These are phyloP conservation scores for Ostrea denselamellosa DNA, from an alignment of 1,140 invertebrate species.

Conservation along the genomic window DNA sequence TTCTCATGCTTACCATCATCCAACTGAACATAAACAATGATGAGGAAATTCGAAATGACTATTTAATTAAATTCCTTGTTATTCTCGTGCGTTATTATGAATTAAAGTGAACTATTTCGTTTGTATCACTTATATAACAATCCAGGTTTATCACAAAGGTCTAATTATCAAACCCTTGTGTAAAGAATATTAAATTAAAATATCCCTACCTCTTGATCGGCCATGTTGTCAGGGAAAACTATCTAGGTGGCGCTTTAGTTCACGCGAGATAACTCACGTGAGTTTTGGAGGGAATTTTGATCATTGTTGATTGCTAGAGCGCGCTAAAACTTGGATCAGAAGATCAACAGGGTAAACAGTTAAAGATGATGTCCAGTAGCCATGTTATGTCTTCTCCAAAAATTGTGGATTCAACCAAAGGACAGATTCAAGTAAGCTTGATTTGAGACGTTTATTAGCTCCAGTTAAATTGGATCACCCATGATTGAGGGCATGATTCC, in stretches of 20 bases:
- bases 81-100: background rate
- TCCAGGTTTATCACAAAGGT: background rate
- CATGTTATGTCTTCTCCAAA: conserved; percentile 52
- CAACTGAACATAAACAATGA: background rate
- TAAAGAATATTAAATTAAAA: background rate
- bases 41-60: conserved; percentile 35
- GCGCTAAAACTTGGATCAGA: background rate
- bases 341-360: background rate
- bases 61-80: background rate
- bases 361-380: conserved; percentile 58
- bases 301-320: background rate
- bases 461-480: background rate
- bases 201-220: conserved; percentile 67
- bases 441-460: background rate
- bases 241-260: conserved; percentile 35
- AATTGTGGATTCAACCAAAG: conserved; percentile 47
- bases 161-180: background rate
- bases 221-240: conserved; percentile 73
- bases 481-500: no score
- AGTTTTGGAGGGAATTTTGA: conserved; percentile 54
- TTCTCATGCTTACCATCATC: no score
- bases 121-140: background rate
- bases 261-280: background rate
- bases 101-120: background rate
- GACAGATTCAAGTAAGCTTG: conserved; percentile 63